Evolutionary conservation across 1,140 invertebrate genomes (phyloP).

Genomic region (Macrostomum lignano): DNA sequence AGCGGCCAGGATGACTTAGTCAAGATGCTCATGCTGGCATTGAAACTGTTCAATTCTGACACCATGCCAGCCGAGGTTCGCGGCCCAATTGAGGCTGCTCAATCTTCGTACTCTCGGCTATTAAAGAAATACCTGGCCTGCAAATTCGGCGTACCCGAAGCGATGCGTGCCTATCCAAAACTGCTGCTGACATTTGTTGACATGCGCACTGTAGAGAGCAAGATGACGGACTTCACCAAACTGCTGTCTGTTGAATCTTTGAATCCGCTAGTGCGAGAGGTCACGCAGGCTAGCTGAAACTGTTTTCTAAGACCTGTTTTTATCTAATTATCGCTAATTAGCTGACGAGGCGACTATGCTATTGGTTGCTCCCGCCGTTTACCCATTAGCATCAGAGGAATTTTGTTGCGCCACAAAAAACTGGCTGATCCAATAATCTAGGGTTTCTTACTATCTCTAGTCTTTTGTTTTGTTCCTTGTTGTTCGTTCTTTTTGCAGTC

Average conservation of each 20-base stretch:
- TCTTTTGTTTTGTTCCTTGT: too few species aligned
- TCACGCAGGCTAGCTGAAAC: too few species aligned
- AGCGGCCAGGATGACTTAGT: conserved; percentile 1
- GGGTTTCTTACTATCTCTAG: too few species aligned
- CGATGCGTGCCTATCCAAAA: conserved; percentile 26
- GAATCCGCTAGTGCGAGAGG: conserved; percentile 27
- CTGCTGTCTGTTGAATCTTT: conserved; percentile 26
- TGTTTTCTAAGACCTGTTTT: too few species aligned
- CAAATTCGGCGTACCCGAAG: conserved; percentile 21
- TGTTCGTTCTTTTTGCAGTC: too few species aligned
- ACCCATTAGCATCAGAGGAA: too few species aligned
- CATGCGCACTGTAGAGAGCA: conserved; percentile 32
- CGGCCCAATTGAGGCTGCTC: conserved; percentile 20
- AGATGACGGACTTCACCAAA: conserved; percentile 29
- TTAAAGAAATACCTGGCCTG: conserved; percentile 30
- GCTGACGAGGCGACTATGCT: too few species aligned
- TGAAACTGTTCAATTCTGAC: conserved; percentile 2
- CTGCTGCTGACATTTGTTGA: conserved; percentile 31
- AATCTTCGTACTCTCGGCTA: conserved; percentile 30
- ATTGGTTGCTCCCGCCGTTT: too few species aligned
- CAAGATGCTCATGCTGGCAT: neutral
- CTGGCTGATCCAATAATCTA: too few species aligned
- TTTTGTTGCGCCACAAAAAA: too few species aligned
- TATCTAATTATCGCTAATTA: too few species aligned
- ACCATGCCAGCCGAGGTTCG: neutral